Evolutionary conservation across 2,113 vertebrate genomes (phyloP).

Genomic region (Axis porcinus): DNA sequence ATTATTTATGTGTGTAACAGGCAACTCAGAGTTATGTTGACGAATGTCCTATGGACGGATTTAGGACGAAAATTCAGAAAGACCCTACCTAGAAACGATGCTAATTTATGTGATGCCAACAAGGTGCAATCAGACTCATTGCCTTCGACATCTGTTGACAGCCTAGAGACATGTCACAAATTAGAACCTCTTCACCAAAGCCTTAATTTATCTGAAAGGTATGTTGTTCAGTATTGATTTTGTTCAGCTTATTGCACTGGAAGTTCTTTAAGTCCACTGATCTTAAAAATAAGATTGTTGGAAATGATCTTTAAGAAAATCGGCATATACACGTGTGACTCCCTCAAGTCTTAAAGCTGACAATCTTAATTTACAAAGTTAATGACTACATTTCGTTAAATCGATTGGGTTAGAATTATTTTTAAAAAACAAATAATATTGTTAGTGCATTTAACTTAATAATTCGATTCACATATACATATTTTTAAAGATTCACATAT

Average conservation of each 20-base stretch:
- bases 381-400: conserved; percentile 5
- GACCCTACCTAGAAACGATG: conserved; percentile 77
- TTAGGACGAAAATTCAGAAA: conserved; percentile 81
- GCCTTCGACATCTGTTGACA: conserved; percentile 81
- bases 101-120: conserved; percentile 81
- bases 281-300: conserved; percentile 59
- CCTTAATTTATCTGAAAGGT: conserved; percentile 83
- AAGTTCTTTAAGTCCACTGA: conserved; percentile 52
- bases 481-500: conserved; percentile 22
- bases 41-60: conserved; percentile 81
- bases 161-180: conserved; percentile 78
- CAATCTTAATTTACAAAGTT: conserved; percentile 9
- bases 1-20: conserved; percentile 81
- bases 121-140: conserved; percentile 78
- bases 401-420: not conserved
- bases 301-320: conserved; percentile 25
- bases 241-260: conserved; percentile 64
- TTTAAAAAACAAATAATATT: not conserved
- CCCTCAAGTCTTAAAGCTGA: conserved; percentile 7
- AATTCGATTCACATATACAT: not conserved
- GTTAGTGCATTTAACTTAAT: conserved; percentile 9
- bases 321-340: not conserved
- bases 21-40: conserved; percentile 83
- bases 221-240: conserved; percentile 78
- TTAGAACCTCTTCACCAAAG: conserved; percentile 80